phyloP scores from a whole-genome alignment of 2,113 vertebrate genomes.

The Trematocara stigmaticum region DNA sequence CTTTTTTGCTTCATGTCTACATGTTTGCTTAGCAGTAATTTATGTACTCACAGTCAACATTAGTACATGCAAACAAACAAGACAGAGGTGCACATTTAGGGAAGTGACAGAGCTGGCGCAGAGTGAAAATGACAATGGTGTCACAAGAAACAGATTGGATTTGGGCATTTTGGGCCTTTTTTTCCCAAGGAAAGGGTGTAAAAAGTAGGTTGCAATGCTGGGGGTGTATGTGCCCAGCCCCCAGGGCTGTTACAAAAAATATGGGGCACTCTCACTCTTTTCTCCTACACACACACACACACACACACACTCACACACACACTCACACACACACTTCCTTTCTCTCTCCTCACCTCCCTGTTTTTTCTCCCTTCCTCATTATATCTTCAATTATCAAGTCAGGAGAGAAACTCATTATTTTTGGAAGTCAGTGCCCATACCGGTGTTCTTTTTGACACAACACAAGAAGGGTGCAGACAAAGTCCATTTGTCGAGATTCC shows the following conservation, averaged over 20 bases:
- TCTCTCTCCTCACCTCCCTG: not conserved
- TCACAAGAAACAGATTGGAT: constrained; percentile 65
- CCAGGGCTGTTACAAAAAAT: constrained; percentile 62
- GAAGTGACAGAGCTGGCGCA: constrained; percentile 9
- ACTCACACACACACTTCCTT: not conserved
- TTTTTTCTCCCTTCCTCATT: constrained; percentile 42
- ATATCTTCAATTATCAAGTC: constrained; percentile 63
- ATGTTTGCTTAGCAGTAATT: constrained; percentile 63
- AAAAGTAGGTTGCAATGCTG: constrained; percentile 70
- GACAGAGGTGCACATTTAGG: constrained; percentile 14
- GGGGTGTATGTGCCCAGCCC: constrained; percentile 55
- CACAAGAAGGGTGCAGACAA: constrained; percentile 6
- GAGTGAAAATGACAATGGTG: constrained; percentile 40
- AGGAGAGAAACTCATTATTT: constrained; percentile 57
- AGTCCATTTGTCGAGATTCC: constrained; percentile 29
- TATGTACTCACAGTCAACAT: constrained; percentile 52
- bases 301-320: not conserved
- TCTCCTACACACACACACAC: not conserved
- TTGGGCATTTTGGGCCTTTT: constrained; percentile 36
- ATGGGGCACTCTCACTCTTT: constrained; percentile 47
- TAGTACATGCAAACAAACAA: constrained; percentile 46
- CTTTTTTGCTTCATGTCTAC: constrained; percentile 31
- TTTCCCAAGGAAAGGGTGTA: constrained; percentile 24
- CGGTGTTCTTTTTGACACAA: constrained; percentile 38
- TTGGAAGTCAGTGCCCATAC: constrained; percentile 24